Percentiles rank a stretch among this genome's conserved stretches.
Conservation (phyloP, 2,888 invertebrate species). For the Drosophila lutescens region DNA sequence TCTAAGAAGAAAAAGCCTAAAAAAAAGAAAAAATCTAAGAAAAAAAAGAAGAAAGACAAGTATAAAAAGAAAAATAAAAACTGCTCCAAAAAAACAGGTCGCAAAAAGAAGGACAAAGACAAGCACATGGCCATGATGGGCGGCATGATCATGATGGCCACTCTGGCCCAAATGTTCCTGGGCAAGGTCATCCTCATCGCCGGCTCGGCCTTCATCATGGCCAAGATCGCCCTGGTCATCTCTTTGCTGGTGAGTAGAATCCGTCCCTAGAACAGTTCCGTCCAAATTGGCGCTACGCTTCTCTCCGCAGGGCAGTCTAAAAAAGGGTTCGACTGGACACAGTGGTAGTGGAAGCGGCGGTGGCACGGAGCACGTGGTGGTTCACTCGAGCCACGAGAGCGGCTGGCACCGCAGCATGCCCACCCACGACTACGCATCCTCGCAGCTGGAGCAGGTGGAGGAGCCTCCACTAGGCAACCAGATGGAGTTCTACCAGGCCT, state of each 20-base stretch:
- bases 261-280: constrained; percentile 10
- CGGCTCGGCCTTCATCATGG: constrained; percentile 88
- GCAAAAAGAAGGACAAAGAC: constrained; percentile 85
- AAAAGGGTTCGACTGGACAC: constrained; percentile 86
- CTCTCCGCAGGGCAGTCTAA: constrained; percentile 86
- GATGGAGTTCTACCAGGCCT: constrained; percentile 55
- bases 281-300: constrained; percentile 49
- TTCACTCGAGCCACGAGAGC: constrained; percentile 76
- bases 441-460: constrained; percentile 42
- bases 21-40: constrained; percentile 40
- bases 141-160: constrained; percentile 87
- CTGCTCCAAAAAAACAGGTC: constrained; percentile 84
- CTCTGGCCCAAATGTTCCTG: constrained; percentile 88
- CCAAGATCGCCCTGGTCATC: constrained; percentile 88
- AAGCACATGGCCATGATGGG: constrained; percentile 86
- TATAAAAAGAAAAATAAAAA: constrained; percentile 67
- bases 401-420: constrained; percentile 85
- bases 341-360: constrained; percentile 72
- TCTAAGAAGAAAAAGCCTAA: constrained; percentile 30
- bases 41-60: constrained; percentile 35
- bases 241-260: constrained; percentile 85
- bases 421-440: constrained; percentile 44
- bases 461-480: constrained; percentile 25
- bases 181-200: constrained; percentile 89
- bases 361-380: constrained; percentile 85